These are phyloP conservation scores for Oreochromis aureus DNA, from an alignment of 2,113 vertebrate species.

Conservation along the genomic window DNA sequence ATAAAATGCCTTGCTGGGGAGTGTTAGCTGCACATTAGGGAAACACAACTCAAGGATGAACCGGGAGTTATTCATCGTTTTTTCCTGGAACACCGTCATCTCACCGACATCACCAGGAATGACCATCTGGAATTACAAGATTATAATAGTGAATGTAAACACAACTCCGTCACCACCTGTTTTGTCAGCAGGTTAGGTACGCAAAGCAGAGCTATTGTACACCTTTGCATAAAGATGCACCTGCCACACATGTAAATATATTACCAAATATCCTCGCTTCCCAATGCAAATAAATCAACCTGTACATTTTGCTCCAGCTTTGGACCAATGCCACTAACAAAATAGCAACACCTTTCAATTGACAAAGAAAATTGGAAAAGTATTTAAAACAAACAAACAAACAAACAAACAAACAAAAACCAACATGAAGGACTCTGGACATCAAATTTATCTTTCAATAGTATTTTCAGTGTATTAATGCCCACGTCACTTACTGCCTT, in stretches of 20 bases:
- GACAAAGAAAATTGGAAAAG: neutral
- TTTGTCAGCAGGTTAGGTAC: neutral
- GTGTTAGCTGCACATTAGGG: constrained; percentile 82
- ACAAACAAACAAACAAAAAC: neutral
- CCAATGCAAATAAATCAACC: constrained; percentile 27
- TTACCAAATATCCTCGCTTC: neutral
- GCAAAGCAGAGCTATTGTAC: neutral
- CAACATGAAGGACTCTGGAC: neutral
- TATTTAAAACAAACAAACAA: neutral
- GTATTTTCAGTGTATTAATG: neutral
- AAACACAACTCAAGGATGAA: constrained; percentile 88
- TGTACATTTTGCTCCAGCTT: neutral
- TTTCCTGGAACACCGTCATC: constrained; percentile 96
- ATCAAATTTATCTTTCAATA: neutral
- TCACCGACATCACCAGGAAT: constrained; percentile 92
- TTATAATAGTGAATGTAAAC: neutral
- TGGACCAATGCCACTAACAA: neutral
- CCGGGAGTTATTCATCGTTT: constrained; percentile 91
- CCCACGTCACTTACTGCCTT: neutral
- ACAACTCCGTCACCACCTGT: neutral
- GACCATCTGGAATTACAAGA: constrained; percentile 81
- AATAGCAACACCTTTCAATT: neutral
- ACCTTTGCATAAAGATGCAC: constrained; percentile 25
- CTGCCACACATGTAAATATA: neutral
- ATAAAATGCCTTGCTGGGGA: constrained; percentile 90